Conservation (phyloP, 2,888 invertebrate genomes). For the Slavum lentiscoides region DNA sequence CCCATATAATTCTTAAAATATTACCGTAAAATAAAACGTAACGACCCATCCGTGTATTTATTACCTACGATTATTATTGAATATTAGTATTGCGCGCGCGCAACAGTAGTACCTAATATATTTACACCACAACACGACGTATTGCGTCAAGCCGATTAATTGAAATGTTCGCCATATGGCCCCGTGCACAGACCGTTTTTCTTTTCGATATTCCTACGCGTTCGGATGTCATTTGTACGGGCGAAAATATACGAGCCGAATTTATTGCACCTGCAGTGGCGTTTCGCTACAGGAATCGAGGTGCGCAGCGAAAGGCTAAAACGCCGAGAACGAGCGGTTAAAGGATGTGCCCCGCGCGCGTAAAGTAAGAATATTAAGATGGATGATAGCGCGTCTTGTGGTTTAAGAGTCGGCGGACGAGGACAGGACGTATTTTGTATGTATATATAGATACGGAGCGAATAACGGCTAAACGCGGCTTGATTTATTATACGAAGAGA, state of each 20-base stretch:
- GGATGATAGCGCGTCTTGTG: conserved; percentile 23
- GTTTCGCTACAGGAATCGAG: background rate
- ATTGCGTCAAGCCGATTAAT: no score
- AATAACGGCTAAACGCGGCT: conserved; percentile 28
- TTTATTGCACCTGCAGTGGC: conserved; percentile 31
- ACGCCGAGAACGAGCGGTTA: conserved; percentile 1
- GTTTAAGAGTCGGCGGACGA: conserved; percentile 4
- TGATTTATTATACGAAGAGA: conserved; percentile 29
- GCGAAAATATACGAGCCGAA: conserved; percentile 7
- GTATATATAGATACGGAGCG: conserved; percentile 1
- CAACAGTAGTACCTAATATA: no score
- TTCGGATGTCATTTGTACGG: conserved; percentile 18
- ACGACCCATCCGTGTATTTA: no score
- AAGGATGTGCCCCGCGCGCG: background rate
- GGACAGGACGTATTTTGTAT: conserved; percentile 16
- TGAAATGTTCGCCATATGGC: background rate
- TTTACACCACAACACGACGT: no score
- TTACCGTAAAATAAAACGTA: no score
- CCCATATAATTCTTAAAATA: no score
- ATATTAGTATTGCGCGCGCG: no score
- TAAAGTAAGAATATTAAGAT: conserved; percentile 40
- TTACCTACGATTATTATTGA: no score
- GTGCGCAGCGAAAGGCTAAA: background rate
- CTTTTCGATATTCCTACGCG: background rate
- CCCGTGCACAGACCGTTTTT: no score